Base-by-base conservation (phyloP, 2,888 invertebrate genomes). In the Anthoptus insignis region DNA sequence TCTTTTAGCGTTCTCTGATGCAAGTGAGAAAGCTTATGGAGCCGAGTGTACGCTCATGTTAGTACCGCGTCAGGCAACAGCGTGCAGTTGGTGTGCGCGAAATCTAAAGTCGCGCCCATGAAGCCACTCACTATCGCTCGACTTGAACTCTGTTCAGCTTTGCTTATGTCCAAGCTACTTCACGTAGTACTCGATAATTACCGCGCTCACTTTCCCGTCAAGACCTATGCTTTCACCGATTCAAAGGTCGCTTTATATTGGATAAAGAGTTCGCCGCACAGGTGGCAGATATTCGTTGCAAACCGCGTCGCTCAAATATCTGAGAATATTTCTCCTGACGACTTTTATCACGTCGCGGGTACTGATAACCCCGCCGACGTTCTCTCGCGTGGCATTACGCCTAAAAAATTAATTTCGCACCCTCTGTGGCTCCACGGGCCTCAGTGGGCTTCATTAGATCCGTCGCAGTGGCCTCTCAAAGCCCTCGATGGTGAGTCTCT, bases 1-100 rank as follows among this genome's bases (percentile, higher is more conserved):
- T n/a, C 58, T 67, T 14, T 22, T 67, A n/a, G 67, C 63, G 14
- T 67, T 67, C 27, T 59, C 64, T 8, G 71, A 71, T 37, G 67
- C 68, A 9, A 65, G 65, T 34, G 68, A 71, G 59, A 1, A 19
- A 7, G 65, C 67, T 1, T 70, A 66, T 19, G 67, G 69, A 3
- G 67, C 54, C 11, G 60, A 0, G 65, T 70, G 4, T 67, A 67
- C 22, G 16, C 58, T 34, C 59, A 67, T 16, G 49, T 63, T 7
- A 47, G 32, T 11, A 42, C 27, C 13, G 39, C 24, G 8, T 19
- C 14, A n/a, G 32, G 34, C 14, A 21, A 16, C 7, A 45, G 29
- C 14, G 21, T 52, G 11, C 19, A 22, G 7, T 54, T 63, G 5
- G 49, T 56, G 1, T 37, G 37, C n/a, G 37, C 37, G 2, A 37